Percentiles rank a stretch among this genome's conserved stretches.
These are phyloP conservation scores for Cephus runcator DNA, from an alignment of 2,888 invertebrate genomes.

Conservation along the genomic window DNA sequence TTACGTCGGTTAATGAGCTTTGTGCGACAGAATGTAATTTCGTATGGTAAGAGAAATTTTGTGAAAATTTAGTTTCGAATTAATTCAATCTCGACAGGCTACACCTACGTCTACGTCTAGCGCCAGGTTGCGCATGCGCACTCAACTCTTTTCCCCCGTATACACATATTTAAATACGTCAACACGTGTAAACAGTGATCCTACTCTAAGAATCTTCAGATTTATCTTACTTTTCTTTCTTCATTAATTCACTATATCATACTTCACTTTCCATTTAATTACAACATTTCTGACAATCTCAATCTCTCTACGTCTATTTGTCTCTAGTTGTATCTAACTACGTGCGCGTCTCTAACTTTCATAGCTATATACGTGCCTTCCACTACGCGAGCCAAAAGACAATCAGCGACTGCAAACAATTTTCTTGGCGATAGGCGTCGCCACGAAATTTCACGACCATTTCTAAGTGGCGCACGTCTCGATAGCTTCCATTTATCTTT, in stretches of 20 bases:
- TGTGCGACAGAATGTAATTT: conserved; percentile 9
- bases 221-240: no score
- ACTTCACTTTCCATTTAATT: background rate
- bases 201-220: no score
- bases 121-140: background rate
- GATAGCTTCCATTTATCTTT: conserved; percentile 12
- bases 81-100: conserved; percentile 6
- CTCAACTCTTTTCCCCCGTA: background rate
- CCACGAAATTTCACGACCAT: conserved; percentile 13
- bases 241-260: background rate
- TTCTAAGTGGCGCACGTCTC: conserved; percentile 18
- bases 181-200: background rate
- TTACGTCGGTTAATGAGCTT: conserved; percentile 16
- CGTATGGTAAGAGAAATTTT: conserved; percentile 4
- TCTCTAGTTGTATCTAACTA: background rate
- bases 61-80: conserved; percentile 15
- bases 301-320: background rate
- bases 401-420: conserved; percentile 10
- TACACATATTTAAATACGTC: background rate
- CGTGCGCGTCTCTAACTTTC: background rate
- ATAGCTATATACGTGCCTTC: background rate
- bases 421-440: conserved; percentile 9
- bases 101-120: background rate
- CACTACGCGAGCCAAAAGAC: background rate
- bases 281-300: background rate